Base-by-base conservation (phyloP, 2,888 invertebrate species). In the Iselma pallidipennis region DNA sequence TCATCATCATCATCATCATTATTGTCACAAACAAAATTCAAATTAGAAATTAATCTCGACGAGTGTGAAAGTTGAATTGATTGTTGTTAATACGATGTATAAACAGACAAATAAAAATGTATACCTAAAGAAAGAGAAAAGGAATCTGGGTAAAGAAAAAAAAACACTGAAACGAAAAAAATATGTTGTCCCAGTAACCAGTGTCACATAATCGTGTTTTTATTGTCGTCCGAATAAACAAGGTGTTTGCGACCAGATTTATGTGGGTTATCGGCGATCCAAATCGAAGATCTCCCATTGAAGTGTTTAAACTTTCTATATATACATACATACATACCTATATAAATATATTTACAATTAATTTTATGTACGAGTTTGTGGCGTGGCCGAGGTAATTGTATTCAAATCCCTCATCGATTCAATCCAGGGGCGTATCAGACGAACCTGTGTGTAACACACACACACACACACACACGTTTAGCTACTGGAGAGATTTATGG, bases 261-360 rank as follows among this genome's bases (percentile, higher is more conserved):
- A 81, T 81, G 80, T 74, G 69, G 74, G 72, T 75, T 81, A 81
- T 81, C 81, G 66, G 65, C 73, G 80, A 81, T 80, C 75, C 78
- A 73, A 76, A 81, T 81, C 81, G 76, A 74, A 71, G 81, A 80
- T 81, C 81, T 78, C 77, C 80, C 79, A 81, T 80, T 81, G 78
- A 80, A 80, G 79, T 80, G 80, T 80, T 80, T 80, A 80, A 81
- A 79, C 78, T 80, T 80, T 80, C 79, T 79, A 78, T 28, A 28
- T 28, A 28, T 28, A 28, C 6, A 4, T 28, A 28, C 7, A 28
- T 6, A 28, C 9, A 7, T 28, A 28, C 9, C 4, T 28, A 7
- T 28, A 6, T 45, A 45, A 45, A 45, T 45, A 45, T 21, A 78
- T 76, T 80, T 77, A 79, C 80, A 80, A 81, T 81, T 80, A 81